Conservation (phyloP, 2,113 vertebrate genomes). For the Etheostoma spectabile region DNA sequence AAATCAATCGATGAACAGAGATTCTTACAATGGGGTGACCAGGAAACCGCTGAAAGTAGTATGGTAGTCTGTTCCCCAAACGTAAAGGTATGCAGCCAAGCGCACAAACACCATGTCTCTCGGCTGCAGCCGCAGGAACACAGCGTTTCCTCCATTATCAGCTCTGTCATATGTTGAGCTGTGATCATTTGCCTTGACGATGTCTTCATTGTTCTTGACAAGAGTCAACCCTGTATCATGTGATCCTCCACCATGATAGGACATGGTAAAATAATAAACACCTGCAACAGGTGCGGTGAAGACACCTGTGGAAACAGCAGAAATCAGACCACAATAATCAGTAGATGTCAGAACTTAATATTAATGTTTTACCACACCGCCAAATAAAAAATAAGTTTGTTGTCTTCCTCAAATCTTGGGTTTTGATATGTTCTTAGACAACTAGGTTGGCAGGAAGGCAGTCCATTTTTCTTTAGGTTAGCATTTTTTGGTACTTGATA, state of each 20-base stretch:
- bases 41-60: constrained; percentile 33
- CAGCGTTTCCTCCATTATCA: constrained; percentile 40
- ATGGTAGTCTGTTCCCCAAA: background rate
- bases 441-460: too few relatives aligned
- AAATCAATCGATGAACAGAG: too few relatives aligned
- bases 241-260: constrained; percentile 4
- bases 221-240: too few relatives aligned
- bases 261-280: constrained; percentile 20
- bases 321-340: background rate
- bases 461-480: too few relatives aligned
- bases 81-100: rapidly evolving
- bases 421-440: too few relatives aligned
- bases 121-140: constrained; percentile 9
- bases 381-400: too few relatives aligned
- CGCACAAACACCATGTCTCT: background rate
- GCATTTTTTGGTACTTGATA: too few relatives aligned
- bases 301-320: constrained; percentile 11
- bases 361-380: too few relatives aligned
- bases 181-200: rapidly evolving
- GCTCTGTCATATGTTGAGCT: rapidly evolving
- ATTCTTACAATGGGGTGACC: background rate
- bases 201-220: background rate
- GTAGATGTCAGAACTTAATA: background rate
- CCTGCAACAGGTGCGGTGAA: constrained; percentile 23
- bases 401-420: too few relatives aligned